Evolutionary conservation across 2,888 invertebrate species (phyloP).

Genomic region (Temnothorax unifasciatus): DNA sequence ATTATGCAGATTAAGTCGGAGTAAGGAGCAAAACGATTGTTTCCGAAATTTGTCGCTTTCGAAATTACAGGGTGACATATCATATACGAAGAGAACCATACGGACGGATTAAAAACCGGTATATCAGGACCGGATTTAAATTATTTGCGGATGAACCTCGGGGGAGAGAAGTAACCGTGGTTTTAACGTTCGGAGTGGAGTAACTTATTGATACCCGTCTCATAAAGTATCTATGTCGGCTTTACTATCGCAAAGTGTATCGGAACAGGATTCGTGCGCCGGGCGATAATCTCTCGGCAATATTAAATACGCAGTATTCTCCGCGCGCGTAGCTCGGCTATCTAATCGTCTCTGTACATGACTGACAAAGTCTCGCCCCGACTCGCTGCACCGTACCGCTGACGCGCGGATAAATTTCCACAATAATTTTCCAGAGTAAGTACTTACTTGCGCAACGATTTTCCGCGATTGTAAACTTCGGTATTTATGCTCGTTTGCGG

Average conservation of each 20-base stretch:
- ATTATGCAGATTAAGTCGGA: not conserved
- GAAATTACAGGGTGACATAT: not conserved
- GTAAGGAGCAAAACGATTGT: not conserved
- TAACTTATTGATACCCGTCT: constrained; percentile 3
- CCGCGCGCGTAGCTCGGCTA: constrained; percentile 56
- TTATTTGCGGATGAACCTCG: not conserved
- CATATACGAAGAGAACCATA: not conserved
- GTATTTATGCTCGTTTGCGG: constrained; percentile 1
- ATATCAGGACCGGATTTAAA: not conserved
- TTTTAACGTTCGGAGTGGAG: not conserved
- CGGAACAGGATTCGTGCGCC: constrained; percentile 25
- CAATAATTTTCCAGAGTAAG: constrained; percentile 63
- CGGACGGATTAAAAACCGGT: not conserved
- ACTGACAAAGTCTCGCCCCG: constrained; percentile 56
- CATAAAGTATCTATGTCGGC: not conserved
- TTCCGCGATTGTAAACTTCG: not conserved
- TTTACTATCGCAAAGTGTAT: constrained; percentile 22
- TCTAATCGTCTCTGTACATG: constrained; percentile 73
- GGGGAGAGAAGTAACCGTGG: not conserved
- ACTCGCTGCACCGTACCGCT: constrained; percentile 33
- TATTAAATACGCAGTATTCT: constrained; percentile 71
- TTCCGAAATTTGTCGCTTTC: not conserved
- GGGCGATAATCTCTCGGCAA: constrained; percentile 73
- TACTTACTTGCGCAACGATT: not conserved
- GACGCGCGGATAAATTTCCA: constrained; percentile 51